phyloP scores from a whole-genome alignment of 2,888 invertebrate species.

The Drosophila anomelani region DNA sequence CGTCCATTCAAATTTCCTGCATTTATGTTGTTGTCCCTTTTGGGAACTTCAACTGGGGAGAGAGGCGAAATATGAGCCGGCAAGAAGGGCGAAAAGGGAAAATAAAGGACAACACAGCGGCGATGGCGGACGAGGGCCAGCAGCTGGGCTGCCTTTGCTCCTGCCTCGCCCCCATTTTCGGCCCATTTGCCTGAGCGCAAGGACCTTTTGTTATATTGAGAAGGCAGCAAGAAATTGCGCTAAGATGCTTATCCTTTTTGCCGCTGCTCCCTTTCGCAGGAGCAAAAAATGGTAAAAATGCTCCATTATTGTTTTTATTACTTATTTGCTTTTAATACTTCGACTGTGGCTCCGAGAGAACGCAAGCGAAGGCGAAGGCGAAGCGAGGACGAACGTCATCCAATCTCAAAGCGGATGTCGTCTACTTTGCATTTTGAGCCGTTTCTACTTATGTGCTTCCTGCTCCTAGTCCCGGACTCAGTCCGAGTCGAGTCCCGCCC shows the following conservation, averaged over 20 bases:
- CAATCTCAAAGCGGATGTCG: conserved; percentile 80
- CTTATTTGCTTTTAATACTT: conserved; percentile 81
- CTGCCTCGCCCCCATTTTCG: conserved; percentile 58
- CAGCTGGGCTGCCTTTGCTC: conserved; percentile 56
- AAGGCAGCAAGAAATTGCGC: conserved; percentile 80
- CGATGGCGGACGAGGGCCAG: conserved; percentile 56
- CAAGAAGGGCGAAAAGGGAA: conserved; percentile 52
- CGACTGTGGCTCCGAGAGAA: conserved; percentile 48
- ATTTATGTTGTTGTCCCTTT: conserved; percentile 76
- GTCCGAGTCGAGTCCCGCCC: conserved; percentile 30
- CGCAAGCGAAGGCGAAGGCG: conserved; percentile 29
- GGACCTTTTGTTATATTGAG: conserved; percentile 82
- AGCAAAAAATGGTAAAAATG: conserved; percentile 78
- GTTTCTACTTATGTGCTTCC: conserved; percentile 80
- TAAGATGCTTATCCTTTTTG: conserved; percentile 81
- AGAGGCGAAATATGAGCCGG: conserved; percentile 31
- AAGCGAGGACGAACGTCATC: conserved; percentile 68
- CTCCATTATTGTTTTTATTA: conserved; percentile 81
- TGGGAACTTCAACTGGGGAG: conserved; percentile 45
- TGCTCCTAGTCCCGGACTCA: conserved; percentile 64
- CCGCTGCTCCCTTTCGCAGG: conserved; percentile 62
- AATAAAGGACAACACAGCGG: conserved; percentile 78
- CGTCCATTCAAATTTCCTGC: conserved; percentile 82
- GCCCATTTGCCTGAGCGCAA: conserved; percentile 78
- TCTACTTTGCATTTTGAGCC: conserved; percentile 81